Percentiles rank a stretch among this genome's conserved stretches.
Conservation (phyloP, 2,113 vertebrate species). For the Lethenteron reissneri region DNA sequence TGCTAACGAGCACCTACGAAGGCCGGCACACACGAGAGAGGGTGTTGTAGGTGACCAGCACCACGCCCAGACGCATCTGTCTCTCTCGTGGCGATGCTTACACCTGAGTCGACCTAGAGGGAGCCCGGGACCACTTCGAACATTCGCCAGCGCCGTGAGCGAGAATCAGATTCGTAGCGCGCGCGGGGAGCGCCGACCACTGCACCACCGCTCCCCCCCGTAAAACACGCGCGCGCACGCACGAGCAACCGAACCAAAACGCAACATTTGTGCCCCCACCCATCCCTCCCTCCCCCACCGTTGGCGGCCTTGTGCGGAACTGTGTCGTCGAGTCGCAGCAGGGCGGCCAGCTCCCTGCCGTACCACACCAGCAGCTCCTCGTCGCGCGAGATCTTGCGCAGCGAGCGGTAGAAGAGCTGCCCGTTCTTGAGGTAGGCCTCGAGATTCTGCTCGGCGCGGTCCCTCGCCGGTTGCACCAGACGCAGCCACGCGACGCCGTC, state of each 20-base stretch:
- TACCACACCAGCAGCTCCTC: slow-evolving; percentile 67
- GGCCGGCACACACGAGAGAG: too few relatives aligned
- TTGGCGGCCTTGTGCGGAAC: not conserved
- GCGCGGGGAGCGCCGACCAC: slow-evolving; percentile 1
- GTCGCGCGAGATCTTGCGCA: slow-evolving; percentile 30
- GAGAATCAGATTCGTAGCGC: not conserved
- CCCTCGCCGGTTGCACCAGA: slow-evolving; percentile 71
- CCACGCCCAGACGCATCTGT: too few relatives aligned
- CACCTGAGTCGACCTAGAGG: too few relatives aligned
- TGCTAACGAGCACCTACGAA: too few relatives aligned
- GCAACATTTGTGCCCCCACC: too few relatives aligned
- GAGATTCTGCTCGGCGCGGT: slow-evolving; percentile 80
- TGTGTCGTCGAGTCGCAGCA: slow-evolving; percentile 41
- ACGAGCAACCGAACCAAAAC: not conserved
- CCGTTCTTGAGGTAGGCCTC: slow-evolving; percentile 95
- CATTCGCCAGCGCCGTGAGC: too few relatives aligned
- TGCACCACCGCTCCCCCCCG: not conserved
- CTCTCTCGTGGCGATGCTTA: too few relatives aligned
- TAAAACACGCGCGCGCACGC: not conserved
- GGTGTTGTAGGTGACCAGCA: too few relatives aligned
- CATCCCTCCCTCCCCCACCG: not conserved
- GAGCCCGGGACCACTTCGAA: too few relatives aligned
- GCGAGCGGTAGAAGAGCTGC: slow-evolving; percentile 63
- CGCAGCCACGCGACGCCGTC: slow-evolving; percentile 63
- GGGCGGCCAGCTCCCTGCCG: slow-evolving; percentile 38